A percentile compares a stretch with the other conserved stretches of the same genome.
phyloP scores from a whole-genome alignment of 2,113 vertebrate genomes.

The Entomyzon cyanotis region DNA sequence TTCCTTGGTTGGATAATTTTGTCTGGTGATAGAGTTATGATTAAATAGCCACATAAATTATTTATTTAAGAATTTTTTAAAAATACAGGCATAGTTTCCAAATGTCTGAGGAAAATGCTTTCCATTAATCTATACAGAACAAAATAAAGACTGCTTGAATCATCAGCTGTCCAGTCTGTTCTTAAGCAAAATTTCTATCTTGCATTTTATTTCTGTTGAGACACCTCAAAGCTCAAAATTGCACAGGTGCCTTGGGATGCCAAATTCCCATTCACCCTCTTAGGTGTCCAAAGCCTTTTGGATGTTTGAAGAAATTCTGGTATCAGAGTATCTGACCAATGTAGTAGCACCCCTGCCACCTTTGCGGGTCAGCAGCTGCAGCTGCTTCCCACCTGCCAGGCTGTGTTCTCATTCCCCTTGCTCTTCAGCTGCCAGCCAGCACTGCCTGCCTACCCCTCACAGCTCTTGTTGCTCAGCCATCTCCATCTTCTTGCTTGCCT shows the following conservation, averaged over 20 bases:
- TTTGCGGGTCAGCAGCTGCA: rapidly evolving
- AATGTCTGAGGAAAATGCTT: not conserved
- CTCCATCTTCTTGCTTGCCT: not conserved
- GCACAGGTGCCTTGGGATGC: not conserved
- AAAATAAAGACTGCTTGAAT: not conserved
- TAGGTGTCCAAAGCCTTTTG: not conserved
- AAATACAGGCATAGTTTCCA: slow-evolving; percentile 18
- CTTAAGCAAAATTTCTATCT: not conserved
- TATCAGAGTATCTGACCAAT: not conserved
- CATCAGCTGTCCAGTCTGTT: not conserved
- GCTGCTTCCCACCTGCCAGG: not conserved
- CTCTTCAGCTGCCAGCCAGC: not conserved
- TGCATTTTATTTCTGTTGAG: not conserved
- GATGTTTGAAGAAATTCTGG: not conserved
- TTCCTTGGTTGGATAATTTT: not conserved
- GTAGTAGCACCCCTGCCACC: rapidly evolving
- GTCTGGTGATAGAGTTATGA: not conserved
- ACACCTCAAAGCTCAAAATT: not conserved
- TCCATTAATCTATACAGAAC: not conserved
- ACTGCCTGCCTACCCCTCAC: not conserved
- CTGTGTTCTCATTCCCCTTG: not conserved
- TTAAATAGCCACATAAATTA: slow-evolving; percentile 5
- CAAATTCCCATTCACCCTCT: not conserved
- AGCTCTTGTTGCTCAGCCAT: not conserved
- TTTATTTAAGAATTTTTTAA: slow-evolving; percentile 20